A percentile compares a stretch with the other conserved stretches of the same genome.
Conservation (phyloP, 2,113 vertebrate genomes). For the Pipa parva region DNA sequence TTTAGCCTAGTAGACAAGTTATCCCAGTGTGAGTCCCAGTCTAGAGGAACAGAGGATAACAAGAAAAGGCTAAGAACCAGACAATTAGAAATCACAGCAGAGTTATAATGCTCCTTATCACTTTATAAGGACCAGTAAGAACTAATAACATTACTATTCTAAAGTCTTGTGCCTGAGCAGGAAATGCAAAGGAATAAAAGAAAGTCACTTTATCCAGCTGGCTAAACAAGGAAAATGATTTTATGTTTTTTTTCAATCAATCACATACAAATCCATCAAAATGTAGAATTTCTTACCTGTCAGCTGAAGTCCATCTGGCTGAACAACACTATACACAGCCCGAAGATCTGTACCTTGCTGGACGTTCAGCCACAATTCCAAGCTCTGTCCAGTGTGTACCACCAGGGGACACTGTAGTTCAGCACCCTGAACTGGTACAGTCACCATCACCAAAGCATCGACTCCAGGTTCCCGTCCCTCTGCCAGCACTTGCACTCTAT, state of each 20-base stretch:
- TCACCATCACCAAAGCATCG: slow-evolving; percentile 1
- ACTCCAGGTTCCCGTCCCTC: background rate
- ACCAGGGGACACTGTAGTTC: slow-evolving; percentile 23
- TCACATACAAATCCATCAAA: background rate
- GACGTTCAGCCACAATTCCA: slow-evolving; percentile 23
- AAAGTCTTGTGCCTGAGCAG: no score
- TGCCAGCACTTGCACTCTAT: slow-evolving; percentile 13
- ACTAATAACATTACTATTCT: no score
- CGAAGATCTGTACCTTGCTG: slow-evolving; percentile 35
- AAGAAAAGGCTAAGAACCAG: no score
- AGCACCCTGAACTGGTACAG: slow-evolving; percentile 8
- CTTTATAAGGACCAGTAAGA: no score
- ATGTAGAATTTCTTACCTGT: slow-evolving; percentile 4
- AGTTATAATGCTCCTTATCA: no score
- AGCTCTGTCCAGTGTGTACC: slow-evolving; percentile 1
- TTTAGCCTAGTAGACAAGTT: no score
- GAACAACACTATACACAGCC: slow-evolving; percentile 6
- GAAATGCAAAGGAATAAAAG: no score
- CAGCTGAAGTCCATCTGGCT: slow-evolving; percentile 1
- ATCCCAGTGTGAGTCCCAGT: no score
- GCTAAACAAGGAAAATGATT: background rate
- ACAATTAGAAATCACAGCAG: no score
- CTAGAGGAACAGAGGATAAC: no score
- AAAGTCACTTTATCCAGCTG: no score
- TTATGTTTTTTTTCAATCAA: background rate